Base-by-base conservation (phyloP, 2,113 vertebrate genomes). In the Spheniscus mendiculus region DNA sequence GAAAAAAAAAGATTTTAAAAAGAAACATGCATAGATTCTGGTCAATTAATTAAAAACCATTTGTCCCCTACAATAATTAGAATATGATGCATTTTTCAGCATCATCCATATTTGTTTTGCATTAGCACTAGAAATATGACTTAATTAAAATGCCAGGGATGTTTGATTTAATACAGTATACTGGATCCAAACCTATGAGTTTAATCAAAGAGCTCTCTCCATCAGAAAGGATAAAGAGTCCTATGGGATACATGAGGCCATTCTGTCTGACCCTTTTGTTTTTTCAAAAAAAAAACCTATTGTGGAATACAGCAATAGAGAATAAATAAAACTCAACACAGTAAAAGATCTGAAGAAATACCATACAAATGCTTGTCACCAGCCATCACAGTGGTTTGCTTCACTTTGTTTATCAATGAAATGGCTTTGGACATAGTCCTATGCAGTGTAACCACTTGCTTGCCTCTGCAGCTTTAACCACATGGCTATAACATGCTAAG, bases 401-500 rank as follows among this genome's bases (percentile, higher is more conserved):
- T 89, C n/a, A 29, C 40, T 69, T 65, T 67, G 8, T 62, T 70
- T 73, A 53, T 13, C 23, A 52, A 3, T 42, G 38, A 59, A 94
- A 40, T 13, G 19, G 4, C 7, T 36, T 63, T 85, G 21, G 42
- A 30, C 18, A 30, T 15, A 30, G 18, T 23, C 13, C 47, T 27
- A 23, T 2, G 1, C 26, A 18, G 23, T 34, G 45, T 36, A 71
- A 34, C 6, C 7, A 16, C 85, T 71, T 65, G 53, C 19, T 45
- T n/a, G 3, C 27, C 42, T 30, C 22, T 81, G 29, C 12, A 56
- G 11, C 38, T 73, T 72, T n/a, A n/a, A n/a, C n/a, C n/a, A n/a
- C n/a, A n/a, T n/a, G 12, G 4, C 11, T 62, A 9, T 30, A 44
- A 58, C 0, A 1, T n/a, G 14, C 11, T n/a, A 22, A 49, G 15